A percentile compares a stretch with the other conserved stretches of the same genome.
Conservation (phyloP, 2,888 invertebrate species). For the Sturmia bella region DNA sequence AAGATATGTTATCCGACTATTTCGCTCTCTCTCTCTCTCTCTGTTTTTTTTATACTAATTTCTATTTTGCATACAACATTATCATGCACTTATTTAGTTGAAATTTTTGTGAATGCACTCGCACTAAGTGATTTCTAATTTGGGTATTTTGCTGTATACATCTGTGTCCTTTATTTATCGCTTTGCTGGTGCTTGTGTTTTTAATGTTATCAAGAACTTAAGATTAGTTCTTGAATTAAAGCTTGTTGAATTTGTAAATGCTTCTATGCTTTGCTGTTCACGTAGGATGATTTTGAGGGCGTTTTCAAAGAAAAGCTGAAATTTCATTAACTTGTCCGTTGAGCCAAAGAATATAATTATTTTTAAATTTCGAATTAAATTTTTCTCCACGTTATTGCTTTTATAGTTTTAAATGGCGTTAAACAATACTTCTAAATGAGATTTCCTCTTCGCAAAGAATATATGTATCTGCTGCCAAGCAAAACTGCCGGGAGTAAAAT, state of each 20-base stretch:
- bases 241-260: constrained; percentile 53
- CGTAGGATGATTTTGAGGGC: constrained; percentile 19
- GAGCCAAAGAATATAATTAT: constrained; percentile 65
- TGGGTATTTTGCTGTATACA: constrained; percentile 3
- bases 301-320: constrained; percentile 58
- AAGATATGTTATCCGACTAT: constrained; percentile 14
- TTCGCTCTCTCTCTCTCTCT: background rate
- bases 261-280: background rate
- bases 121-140: constrained; percentile 9
- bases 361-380: constrained; percentile 38
- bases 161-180: background rate
- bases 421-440: constrained; percentile 18
- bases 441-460: constrained; percentile 1
- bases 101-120: constrained; percentile 45
- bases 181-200: background rate
- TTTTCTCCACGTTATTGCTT: constrained; percentile 8
- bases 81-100: constrained; percentile 28
- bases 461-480: too few relatives aligned
- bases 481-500: too few relatives aligned
- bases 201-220: constrained; percentile 46
- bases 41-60: background rate
- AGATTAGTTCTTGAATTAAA: constrained; percentile 34
- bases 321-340: constrained; percentile 66
- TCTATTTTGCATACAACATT: constrained; percentile 23
- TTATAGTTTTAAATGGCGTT: constrained; percentile 4